A percentile compares a stretch with the other conserved stretches of the same genome.
Conservation (phyloP, 2,113 vertebrate species). For the Clarias magur region DNA sequence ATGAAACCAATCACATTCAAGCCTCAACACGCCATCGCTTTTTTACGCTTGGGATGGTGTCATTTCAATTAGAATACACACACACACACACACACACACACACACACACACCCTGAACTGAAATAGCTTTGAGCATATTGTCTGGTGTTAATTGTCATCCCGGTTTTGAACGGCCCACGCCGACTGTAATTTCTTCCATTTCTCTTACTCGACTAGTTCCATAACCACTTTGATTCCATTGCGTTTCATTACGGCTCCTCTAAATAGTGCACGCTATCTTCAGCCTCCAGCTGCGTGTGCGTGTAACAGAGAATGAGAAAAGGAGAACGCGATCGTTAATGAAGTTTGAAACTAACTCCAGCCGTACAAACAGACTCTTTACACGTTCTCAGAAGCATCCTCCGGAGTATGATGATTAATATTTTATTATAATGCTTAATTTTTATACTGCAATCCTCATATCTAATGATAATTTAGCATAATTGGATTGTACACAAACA, state of each 20-base stretch:
- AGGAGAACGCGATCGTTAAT: constrained; percentile 10
- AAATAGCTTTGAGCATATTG: constrained; percentile 7
- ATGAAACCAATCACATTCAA: constrained; percentile 27
- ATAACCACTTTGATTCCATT: constrained; percentile 41
- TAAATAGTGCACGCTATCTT: constrained; percentile 9
- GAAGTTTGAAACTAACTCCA: constrained; percentile 31
- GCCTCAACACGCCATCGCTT: constrained; percentile 3
- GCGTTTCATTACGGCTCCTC: constrained; percentile 32
- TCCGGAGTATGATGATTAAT: not conserved
- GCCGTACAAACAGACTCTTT: not conserved
- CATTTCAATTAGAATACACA: constrained; percentile 34
- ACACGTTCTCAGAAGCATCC: not conserved
- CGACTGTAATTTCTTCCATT: constrained; percentile 39
- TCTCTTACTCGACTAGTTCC: constrained; percentile 30
- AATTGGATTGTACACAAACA: constrained; percentile 5
- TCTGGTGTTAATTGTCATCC: constrained; percentile 36
- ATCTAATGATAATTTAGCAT: not conserved
- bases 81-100: constrained; percentile 11
- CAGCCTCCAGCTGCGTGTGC: constrained; percentile 35
- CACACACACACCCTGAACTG: constrained; percentile 11
- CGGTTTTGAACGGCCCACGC: not conserved
- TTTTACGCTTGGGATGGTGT: constrained; percentile 34
- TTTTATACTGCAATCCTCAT: not conserved
- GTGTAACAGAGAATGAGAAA: not conserved
- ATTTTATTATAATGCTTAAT: not conserved